Evolutionary conservation across 2,797 vertebrate genomes (phyloP).

Genomic region (Pseudochirops cupreus): DNA sequence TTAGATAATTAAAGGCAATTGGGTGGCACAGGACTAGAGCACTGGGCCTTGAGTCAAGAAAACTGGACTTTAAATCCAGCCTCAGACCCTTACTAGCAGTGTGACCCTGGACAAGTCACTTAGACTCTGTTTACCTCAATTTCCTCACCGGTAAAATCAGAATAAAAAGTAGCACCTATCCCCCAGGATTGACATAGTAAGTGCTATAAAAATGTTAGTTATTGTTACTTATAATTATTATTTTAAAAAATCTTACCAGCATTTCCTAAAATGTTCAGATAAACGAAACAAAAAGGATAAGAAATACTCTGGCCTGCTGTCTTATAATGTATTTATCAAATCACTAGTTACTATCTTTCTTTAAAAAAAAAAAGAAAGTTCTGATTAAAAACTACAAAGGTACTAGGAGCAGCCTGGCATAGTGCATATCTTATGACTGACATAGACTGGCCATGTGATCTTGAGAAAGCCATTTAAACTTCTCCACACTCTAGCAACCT

Average conservation of each 20-base stretch:
- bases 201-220: no score
- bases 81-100: background rate
- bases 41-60: background rate
- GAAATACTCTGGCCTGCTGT: background rate
- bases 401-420: background rate
- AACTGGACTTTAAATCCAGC: background rate
- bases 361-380: background rate
- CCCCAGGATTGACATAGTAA: background rate
- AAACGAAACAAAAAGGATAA: background rate
- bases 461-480: background rate
- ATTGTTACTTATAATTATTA: background rate
- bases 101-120: background rate
- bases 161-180: background rate
- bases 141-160: background rate
- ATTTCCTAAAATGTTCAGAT: background rate
- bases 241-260: conserved; percentile 13
- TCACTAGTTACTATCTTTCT: background rate
- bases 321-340: background rate
- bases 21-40: background rate
- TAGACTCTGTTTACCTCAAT: background rate
- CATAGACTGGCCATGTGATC: background rate
- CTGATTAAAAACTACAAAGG: background rate
- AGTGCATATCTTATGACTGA: background rate
- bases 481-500: background rate
- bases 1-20: background rate